Percentiles rank a stretch among this genome's conserved stretches.
These are phyloP conservation scores for Gymnocephalus cernua DNA, from an alignment of 2,113 vertebrate species.

Conservation along the genomic window DNA sequence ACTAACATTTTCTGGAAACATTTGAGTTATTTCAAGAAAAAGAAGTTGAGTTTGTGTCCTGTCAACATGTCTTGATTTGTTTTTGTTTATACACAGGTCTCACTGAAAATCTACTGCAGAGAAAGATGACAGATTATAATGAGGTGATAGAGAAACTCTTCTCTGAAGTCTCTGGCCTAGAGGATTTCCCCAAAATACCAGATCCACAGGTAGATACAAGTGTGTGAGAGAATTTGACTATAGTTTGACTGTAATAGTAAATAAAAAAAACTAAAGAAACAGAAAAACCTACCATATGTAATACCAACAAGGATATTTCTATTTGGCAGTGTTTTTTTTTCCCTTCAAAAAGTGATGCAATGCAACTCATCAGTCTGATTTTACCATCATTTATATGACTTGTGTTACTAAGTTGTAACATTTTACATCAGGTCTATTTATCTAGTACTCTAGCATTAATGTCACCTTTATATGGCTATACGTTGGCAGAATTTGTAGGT, in stretches of 20 bases:
- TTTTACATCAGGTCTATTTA: background rate
- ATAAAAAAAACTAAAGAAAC: background rate
- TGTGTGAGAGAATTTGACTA: conserved; percentile 1
- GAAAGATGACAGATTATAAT: conserved; percentile 65
- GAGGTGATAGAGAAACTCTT: conserved; percentile 87
- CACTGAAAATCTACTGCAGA: conserved; percentile 79
- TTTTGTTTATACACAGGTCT: conserved; percentile 77
- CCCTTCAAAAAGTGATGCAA: background rate
- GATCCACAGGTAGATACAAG: conserved; percentile 74
- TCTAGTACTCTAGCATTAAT: background rate
- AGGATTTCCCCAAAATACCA: conserved; percentile 61
- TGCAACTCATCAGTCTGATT: background rate
- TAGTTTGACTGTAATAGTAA: background rate
- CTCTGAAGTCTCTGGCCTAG: conserved; percentile 71
- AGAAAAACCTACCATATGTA: background rate
- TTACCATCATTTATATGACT: background rate
- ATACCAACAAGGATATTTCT: background rate
- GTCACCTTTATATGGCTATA: background rate
- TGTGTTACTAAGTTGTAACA: background rate
- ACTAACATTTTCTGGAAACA: background rate
- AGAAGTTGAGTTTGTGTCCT: background rate
- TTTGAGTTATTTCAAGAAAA: background rate
- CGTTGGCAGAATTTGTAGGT: background rate
- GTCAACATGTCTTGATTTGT: background rate
- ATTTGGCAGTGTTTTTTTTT: background rate